phyloP scores from a whole-genome alignment of 2,113 vertebrate genomes.

The Malaclemys terrapin region DNA sequence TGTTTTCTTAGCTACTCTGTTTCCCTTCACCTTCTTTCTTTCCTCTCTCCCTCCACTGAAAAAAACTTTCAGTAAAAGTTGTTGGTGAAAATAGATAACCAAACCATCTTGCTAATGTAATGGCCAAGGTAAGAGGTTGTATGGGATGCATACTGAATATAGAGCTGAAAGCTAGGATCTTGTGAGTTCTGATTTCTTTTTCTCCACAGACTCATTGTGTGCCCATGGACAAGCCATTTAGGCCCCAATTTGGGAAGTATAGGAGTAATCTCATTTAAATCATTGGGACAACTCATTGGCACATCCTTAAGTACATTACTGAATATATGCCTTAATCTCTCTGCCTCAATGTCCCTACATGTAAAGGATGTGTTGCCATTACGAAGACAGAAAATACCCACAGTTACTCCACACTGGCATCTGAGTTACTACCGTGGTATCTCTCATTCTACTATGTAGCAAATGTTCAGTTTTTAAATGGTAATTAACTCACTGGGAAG shows the following conservation, averaged over 20 bases:
- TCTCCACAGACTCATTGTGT: neutral
- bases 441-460: neutral
- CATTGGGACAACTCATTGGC: too few species aligned
- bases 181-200: neutral
- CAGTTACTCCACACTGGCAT: accelerated
- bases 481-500: neutral
- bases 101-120: neutral
- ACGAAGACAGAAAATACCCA: neutral
- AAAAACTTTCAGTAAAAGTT: neutral
- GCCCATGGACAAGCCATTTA: neutral
- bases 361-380: neutral
- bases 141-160: neutral
- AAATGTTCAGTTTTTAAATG: neutral
- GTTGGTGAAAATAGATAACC: neutral
- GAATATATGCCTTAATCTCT: too few species aligned
- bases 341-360: too few species aligned
- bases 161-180: neutral
- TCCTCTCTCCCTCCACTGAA: neutral
- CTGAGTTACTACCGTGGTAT: neutral
- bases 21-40: neutral
- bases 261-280: too few species aligned
- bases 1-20: neutral
- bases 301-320: too few species aligned
- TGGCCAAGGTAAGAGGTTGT: neutral
- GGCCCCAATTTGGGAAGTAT: neutral